phyloP scores from a whole-genome alignment of 1,140 invertebrate species.

The Cryptotermes secundus region DNA sequence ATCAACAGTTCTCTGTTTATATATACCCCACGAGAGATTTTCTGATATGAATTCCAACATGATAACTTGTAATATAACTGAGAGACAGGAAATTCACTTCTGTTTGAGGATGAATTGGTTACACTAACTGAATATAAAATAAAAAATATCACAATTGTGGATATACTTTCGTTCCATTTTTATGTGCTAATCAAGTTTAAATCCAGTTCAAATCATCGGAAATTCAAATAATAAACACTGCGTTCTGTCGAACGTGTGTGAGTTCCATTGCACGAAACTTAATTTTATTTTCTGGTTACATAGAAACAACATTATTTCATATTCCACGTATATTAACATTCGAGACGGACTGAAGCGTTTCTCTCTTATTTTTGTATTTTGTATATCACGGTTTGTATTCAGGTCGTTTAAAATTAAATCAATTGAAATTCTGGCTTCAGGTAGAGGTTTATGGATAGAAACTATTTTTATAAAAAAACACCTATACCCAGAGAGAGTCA shows the following conservation, averaged over 20 bases:
- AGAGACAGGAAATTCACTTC: background rate
- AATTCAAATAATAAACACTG: background rate
- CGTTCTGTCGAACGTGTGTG: background rate
- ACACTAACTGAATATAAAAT: background rate
- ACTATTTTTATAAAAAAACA: no score
- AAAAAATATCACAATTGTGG: background rate
- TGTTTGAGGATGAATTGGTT: background rate
- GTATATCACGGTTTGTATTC: background rate
- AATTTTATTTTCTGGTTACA: background rate
- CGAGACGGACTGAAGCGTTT: background rate
- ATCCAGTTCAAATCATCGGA: background rate
- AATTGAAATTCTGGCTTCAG: no score
- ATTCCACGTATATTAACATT: background rate
- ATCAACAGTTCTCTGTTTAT: background rate
- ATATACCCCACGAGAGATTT: background rate
- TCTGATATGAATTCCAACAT: background rate
- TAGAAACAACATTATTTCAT: background rate
- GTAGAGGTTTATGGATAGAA: no score
- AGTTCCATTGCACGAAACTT: background rate
- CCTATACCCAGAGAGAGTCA: no score
- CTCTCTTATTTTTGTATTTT: background rate
- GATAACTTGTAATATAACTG: conserved; percentile 7
- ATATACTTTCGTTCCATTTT: no score
- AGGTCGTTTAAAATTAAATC: background rate
- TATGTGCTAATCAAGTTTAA: background rate